Percentiles rank a stretch among this genome's conserved stretches.
Evolutionary conservation across 2,888 invertebrate species (phyloP).

Genomic region (Autographa gamma): DNA sequence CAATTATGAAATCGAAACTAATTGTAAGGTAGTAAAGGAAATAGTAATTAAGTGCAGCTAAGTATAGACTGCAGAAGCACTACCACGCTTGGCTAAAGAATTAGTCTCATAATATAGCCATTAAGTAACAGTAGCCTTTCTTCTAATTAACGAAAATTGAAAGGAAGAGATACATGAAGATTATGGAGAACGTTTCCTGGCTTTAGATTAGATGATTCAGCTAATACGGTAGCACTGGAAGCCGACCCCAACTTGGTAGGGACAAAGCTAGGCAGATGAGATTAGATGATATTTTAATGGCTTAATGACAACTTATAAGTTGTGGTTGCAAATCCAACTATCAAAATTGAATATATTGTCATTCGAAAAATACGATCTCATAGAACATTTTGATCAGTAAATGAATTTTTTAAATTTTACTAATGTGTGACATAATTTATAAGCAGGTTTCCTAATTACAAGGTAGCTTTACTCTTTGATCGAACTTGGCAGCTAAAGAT

Average conservation of each 20-base stretch:
- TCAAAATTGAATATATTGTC: no score
- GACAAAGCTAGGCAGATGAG: no score
- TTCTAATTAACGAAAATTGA: background rate
- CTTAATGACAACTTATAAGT: no score
- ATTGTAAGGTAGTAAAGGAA: background rate
- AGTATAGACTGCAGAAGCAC: background rate
- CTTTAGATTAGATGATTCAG: background rate
- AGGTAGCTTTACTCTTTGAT: background rate
- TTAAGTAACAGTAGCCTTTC: constrained; percentile 4
- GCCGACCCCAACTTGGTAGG: no score
- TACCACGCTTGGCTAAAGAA: constrained; percentile 1
- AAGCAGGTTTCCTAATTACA: background rate
- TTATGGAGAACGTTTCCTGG: background rate
- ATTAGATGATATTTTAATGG: no score
- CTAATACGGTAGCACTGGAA: no score
- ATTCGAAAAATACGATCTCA: no score
- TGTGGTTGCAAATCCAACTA: background rate
- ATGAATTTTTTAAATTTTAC: background rate
- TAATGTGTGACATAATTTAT: no score
- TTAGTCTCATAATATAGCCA: background rate
- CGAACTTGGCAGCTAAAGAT: background rate
- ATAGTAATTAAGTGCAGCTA: background rate
- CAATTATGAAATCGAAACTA: background rate
- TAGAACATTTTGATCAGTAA: no score
- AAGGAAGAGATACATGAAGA: constrained; percentile 4